Base-by-base conservation (phyloP, 1,140 invertebrate species). In the Argopecten irradians region DNA sequence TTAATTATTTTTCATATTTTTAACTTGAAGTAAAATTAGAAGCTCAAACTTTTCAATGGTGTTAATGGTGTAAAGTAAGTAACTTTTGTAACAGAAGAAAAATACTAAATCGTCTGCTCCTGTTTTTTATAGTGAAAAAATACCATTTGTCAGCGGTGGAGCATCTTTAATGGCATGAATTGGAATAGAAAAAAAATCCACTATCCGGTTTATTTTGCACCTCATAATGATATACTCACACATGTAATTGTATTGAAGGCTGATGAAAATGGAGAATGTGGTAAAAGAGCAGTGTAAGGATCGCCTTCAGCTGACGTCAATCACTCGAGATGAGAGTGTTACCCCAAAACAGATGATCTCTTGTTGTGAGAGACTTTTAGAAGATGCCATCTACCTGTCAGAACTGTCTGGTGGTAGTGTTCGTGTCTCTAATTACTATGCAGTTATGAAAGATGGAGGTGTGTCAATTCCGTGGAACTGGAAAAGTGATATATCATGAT, bases 391-490 rank as follows among this genome's bases (percentile, higher is more conserved):
- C 83, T 92, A 93, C 34, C 95, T 96, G 71, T 89, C 88, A 87
- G 94, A 43, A 39, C 95, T 95, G 89, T 94, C 95, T 84, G 97
- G 97, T 55, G 96, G 97, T 41, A 96, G 97, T 92, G 93, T 99
- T 0, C 97, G 97, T 94, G 97, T 99, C 36, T 97, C 98, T 0
- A 98, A 98, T 93, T 99, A 98, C 95, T 99, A 98, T 94, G 98
- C 98, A 0, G 97, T 99, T 19, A 96, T 98, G 93, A 97, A 97
- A 9, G 98, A 99, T 95, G 98, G 98, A 5, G 97, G 98, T 89
- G 96, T 99, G 87, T 98, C 98, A 94, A 97, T 99, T 93, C 98
- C 98, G 22, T 99, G 98, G 98, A 97, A 99, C 95, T 99, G 98
- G 96, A 83, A 88, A 36, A 90, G 91, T 82, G 91, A 90, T 55